phyloP scores from a whole-genome alignment of 1,140 invertebrate genomes.

The Diachasma alloeum region DNA sequence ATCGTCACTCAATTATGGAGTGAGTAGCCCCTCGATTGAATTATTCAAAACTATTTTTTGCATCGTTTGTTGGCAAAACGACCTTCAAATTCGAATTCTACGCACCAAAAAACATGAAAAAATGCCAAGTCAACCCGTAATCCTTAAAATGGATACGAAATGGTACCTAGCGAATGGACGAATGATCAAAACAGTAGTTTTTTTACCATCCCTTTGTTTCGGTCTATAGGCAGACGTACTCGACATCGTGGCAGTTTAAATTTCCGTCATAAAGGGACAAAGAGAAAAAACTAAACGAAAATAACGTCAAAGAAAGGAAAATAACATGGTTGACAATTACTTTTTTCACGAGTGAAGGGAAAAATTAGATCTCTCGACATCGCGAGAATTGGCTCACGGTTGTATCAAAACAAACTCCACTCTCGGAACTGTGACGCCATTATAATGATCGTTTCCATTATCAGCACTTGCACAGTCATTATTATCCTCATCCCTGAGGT shows the following conservation, averaged over 20 bases:
- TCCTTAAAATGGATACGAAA: no score
- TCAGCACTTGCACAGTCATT: constrained; percentile 15
- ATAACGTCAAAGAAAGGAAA: neutral
- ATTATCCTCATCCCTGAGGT: neutral
- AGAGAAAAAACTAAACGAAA: neutral
- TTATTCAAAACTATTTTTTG: no score
- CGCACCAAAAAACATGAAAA: no score
- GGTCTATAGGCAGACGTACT: neutral
- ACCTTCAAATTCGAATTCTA: no score
- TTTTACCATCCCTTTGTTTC: neutral
- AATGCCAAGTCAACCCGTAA: no score
- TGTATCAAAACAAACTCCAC: neutral
- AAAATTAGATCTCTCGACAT: neutral
- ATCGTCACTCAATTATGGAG: no score
- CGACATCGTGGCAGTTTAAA: neutral
- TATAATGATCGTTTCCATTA: constrained; percentile 20
- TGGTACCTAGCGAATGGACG: no score
- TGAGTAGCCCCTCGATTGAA: no score
- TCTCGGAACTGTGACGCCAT: neutral
- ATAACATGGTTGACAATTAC: neutral
- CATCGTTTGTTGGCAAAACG: no score
- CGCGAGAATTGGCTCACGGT: neutral
- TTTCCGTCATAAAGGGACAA: neutral
- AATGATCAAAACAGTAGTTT: no score
- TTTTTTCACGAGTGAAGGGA: neutral